Percentiles rank a stretch among this genome's conserved stretches.
These are phyloP conservation scores for Drosophila orosa DNA, from an alignment of 1,140 invertebrate species.

Conservation along the genomic window DNA sequence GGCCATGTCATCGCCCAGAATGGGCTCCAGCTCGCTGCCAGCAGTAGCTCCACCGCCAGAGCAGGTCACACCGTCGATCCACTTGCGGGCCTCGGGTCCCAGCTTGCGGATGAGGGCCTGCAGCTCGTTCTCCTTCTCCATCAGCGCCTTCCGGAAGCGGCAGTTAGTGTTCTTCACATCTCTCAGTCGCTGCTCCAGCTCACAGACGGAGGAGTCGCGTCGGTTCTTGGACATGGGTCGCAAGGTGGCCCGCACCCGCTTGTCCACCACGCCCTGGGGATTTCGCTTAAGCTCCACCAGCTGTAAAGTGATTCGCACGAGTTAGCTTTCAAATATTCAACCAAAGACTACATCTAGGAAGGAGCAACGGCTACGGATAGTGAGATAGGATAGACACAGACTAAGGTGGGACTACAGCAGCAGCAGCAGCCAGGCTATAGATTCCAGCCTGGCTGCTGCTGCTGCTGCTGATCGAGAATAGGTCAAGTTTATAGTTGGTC, in stretches of 20 bases:
- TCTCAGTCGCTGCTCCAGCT: conserved; percentile 91
- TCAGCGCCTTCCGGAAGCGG: conserved; percentile 90
- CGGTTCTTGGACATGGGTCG: conserved; percentile 89
- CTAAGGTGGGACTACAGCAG: background rate
- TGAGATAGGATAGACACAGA: conserved; percentile 14
- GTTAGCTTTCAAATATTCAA: background rate
- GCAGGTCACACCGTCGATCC: conserved; percentile 83
- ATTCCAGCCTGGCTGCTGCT: conserved; percentile 34
- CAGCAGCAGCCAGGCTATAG: conserved; percentile 14
- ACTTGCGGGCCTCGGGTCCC: conserved; percentile 81
- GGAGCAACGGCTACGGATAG: conserved; percentile 21
- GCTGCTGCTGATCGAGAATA: conserved; percentile 6
- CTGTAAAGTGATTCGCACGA: conserved; percentile 85
- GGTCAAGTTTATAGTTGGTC: conserved; percentile 62
- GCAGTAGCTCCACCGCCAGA: conserved; percentile 38
- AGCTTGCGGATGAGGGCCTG: conserved; percentile 85
- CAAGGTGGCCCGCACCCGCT: conserved; percentile 91
- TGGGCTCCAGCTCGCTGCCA: conserved; percentile 73
- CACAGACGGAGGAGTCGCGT: conserved; percentile 88
- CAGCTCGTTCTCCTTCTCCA: conserved; percentile 92
- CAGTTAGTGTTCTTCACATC: conserved; percentile 92
- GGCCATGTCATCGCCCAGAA: conserved; percentile 69
- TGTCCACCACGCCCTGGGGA: conserved; percentile 92
- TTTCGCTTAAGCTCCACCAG: conserved; percentile 94
- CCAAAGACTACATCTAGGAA: conserved; percentile 33